Evolutionary conservation across 2,888 invertebrate genomes (phyloP).

Genomic region (Agonopterix alstromeriana): DNA sequence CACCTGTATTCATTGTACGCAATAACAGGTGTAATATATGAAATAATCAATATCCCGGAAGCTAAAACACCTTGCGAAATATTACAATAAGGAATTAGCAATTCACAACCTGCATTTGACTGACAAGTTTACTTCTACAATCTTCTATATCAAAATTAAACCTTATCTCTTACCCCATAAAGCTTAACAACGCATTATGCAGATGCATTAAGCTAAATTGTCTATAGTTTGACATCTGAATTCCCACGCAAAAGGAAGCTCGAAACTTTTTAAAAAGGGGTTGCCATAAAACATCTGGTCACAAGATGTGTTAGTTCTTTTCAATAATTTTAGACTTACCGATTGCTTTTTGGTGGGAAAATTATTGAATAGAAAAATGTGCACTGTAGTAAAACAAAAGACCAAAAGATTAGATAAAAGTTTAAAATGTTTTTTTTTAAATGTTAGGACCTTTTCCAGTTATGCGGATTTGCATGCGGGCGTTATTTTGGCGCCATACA

Average conservation of each 20-base stretch:
- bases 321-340: neutral
- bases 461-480: no score
- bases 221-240: constrained; percentile 8
- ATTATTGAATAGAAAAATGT: no score
- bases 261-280: constrained; percentile 26
- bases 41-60: constrained; percentile 8
- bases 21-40: neutral
- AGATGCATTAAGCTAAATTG: constrained; percentile 2
- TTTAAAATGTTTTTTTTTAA: no score
- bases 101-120: constrained; percentile 16
- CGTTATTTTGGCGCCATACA: no score
- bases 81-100: constrained; percentile 21
- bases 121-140: neutral
- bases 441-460: no score
- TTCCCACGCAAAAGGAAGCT: constrained; percentile 31
- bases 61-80: constrained; percentile 18
- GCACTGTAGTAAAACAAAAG: no score
- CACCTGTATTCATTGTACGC: no score
- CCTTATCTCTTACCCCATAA: neutral
- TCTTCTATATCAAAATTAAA: neutral
- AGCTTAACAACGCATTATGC: constrained; percentile 2
- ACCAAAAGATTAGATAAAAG: no score
- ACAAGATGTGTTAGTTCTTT: constrained; percentile 16
- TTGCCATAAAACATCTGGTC: constrained; percentile 30
- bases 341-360: neutral